Percentiles rank a stretch among this genome's conserved stretches.
Evolutionary conservation across 2,888 invertebrate genomes (phyloP).

Genomic region (Charanyca ferruginea): DNA sequence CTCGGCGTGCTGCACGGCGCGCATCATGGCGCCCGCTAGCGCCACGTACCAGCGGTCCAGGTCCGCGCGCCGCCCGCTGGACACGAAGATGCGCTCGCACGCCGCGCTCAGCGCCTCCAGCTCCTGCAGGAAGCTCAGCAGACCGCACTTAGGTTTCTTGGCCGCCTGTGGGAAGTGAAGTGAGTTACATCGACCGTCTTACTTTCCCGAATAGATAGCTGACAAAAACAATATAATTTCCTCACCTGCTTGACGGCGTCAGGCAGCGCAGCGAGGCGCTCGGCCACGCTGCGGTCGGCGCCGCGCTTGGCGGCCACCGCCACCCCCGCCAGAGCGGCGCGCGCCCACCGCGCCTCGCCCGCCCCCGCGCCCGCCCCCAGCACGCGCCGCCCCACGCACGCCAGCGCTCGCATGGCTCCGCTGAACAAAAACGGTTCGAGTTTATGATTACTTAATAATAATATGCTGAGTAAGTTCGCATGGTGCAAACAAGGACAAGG

Average conservation of each 20-base stretch:
- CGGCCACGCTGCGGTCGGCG: conserved; percentile 97
- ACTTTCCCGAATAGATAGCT: not conserved
- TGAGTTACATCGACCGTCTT: too few species aligned
- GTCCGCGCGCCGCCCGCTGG: conserved; percentile 93
- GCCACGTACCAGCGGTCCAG: conserved; percentile 97
- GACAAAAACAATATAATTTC: not conserved
- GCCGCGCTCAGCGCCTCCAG: conserved; percentile 95
- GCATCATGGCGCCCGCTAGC: conserved; percentile 96
- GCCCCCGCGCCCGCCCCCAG: conserved; percentile 84
- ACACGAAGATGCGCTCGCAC: conserved; percentile 94
- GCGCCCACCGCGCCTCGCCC: conserved; percentile 79
- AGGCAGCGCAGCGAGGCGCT: conserved; percentile 93
- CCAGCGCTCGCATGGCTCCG: conserved; percentile 98
- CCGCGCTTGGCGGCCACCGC: conserved; percentile 88
- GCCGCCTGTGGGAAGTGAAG: conserved; percentile 86
- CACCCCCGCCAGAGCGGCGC: conserved; percentile 79
- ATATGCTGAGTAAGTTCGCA: too few species aligned
- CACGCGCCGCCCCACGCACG: conserved; percentile 97
- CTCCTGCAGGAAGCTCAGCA: conserved; percentile 96
- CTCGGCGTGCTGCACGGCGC: conserved; percentile 92
- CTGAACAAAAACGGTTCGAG: conserved; percentile 85
- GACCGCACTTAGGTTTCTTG: conserved; percentile 95
- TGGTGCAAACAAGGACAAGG: too few species aligned
- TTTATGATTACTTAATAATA: too few species aligned
- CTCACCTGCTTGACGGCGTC: conserved; percentile 91